Percentiles rank a stretch among this genome's conserved stretches.
phyloP scores from a whole-genome alignment of 1,140 invertebrate species.

The Parasteatoda tepidariorum region DNA sequence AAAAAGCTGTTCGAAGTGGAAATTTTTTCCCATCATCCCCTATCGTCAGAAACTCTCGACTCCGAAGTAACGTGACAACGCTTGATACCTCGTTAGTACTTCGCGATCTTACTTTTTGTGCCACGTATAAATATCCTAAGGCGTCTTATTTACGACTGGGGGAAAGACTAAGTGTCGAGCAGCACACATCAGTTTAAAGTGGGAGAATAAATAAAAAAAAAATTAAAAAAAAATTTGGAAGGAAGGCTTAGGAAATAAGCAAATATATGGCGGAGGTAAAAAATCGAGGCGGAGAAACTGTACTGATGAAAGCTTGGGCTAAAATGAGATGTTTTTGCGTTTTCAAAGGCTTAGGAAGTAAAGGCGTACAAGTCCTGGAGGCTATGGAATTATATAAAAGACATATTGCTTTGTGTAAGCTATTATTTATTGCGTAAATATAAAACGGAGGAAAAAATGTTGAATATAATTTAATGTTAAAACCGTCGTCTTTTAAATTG shows the following conservation, averaged over 20 bases:
- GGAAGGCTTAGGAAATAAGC: constrained; percentile 13
- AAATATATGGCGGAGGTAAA: constrained; percentile 14
- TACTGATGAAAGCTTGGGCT: neutral
- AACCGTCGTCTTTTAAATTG: no score
- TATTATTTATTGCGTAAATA: no score
- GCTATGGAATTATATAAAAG: constrained; percentile 12
- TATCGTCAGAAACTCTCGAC: neutral
- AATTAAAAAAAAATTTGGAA: constrained; percentile 28
- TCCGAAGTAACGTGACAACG: neutral
- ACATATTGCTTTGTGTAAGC: no score
- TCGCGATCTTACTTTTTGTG: neutral
- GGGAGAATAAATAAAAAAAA: constrained; percentile 28
- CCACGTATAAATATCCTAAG: constrained; percentile 14
- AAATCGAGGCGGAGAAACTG: neutral
- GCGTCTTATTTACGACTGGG: constrained; percentile 40
- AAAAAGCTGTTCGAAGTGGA: constrained; percentile 18
- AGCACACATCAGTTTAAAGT: neutral
- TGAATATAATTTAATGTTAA: no score
- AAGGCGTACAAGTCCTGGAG: neutral
- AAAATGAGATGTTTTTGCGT: neutral
- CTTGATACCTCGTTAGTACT: constrained; percentile 24
- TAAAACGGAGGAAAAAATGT: no score
- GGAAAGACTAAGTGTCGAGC: constrained; percentile 11
- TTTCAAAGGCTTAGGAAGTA: neutral
- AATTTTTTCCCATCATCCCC: neutral